Evolutionary conservation across 2,113 vertebrate species (phyloP).

Genomic region (Scytalopus superciliaris): DNA sequence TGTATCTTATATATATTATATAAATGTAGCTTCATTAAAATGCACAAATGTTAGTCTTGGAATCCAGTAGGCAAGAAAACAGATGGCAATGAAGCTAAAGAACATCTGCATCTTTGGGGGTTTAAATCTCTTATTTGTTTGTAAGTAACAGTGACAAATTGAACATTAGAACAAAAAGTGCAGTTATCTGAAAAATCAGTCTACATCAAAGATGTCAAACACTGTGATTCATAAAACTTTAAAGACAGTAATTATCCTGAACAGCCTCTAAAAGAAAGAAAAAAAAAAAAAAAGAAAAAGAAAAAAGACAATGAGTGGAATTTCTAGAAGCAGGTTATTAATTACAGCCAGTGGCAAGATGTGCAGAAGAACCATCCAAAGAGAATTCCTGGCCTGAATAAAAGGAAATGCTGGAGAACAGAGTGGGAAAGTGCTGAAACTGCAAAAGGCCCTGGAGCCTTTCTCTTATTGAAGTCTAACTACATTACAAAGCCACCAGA

Average conservation of each 20-base stretch:
- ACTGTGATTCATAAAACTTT: slow-evolving; percentile 68
- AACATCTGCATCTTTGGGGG: slow-evolving; percentile 61
- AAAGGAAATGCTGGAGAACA: slow-evolving; percentile 57
- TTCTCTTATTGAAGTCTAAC: not conserved
- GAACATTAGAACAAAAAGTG: slow-evolving; percentile 59
- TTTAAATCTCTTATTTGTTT: slow-evolving; percentile 69
- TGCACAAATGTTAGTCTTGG: not conserved
- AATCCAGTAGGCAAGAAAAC: slow-evolving; percentile 57
- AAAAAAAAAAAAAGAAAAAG: not conserved
- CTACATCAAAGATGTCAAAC: slow-evolving; percentile 47
- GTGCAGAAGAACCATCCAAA: slow-evolving; percentile 55
- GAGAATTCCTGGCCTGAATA: slow-evolving; percentile 61
- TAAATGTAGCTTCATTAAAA: not conserved
- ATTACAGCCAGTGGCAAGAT: slow-evolving; percentile 72
- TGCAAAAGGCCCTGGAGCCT: slow-evolving; percentile 10
- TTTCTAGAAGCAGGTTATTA: slow-evolving; percentile 66
- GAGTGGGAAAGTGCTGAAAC: slow-evolving; percentile 31
- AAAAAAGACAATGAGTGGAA: slow-evolving; percentile 55
- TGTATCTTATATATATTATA: not conserved
- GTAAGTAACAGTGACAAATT: slow-evolving; percentile 56
- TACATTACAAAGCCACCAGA: not conserved
- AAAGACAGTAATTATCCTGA: slow-evolving; percentile 66
- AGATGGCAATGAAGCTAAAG: slow-evolving; percentile 56
- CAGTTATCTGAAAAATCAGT: slow-evolving; percentile 42
- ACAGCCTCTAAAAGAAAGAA: slow-evolving; percentile 1